Evolutionary conservation across 64 coral and sea anemone genomes (phyloP), one percentile per base, ranked within the genome.

Genomic region (Pachyseris speciosa): DNA sequence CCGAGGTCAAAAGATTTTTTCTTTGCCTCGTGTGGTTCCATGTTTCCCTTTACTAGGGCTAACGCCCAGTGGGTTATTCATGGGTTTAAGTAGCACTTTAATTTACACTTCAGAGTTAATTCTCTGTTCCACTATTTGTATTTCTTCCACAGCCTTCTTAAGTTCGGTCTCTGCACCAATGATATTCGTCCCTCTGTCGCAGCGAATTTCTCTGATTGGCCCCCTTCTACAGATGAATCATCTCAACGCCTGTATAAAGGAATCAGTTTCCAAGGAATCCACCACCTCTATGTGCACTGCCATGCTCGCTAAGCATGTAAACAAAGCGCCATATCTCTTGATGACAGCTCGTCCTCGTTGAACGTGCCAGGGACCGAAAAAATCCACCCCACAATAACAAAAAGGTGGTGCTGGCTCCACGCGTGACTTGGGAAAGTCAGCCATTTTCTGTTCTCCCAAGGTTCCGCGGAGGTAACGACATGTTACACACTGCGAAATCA

Each of bases 291-390:
- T 47, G n/a, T 83, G 63, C 24, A 75, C 51, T 16, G 86, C 66
- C 19, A 45, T 78, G 2, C 88, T 83, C 25, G 64, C 45, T n/a
- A n/a, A n/a, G n/a, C n/a, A n/a, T n/a, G n/a, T n/a, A n/a, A n/a
- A n/a, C n/a, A n/a, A n/a, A n/a, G n/a, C n/a, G n/a, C n/a, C n/a
- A 19, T 90, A 90, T 70, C 87, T 90, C 36, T 90, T 90, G 5
- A 81, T 42, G 57, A 90, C 66, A 32, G 87, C 22, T 58, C 83
- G 40, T 78, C 72, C 61, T 33, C 22, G 57, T 74, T 72, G 68
- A 11, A 52, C 37, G 43, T 72, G 13, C 61, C 31, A 77, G 22
- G 73, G 72, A 2, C 69, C 71, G 38, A 76, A 79, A 47, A 79
- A 86, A 44, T 92, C 58, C 4, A 73, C 42, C 15, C 29, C 70